A percentile compares a stretch with the other conserved stretches of the same genome.
Evolutionary conservation across 2,797 vertebrate species (phyloP).

Genomic region (Myotis findleyi): DNA sequence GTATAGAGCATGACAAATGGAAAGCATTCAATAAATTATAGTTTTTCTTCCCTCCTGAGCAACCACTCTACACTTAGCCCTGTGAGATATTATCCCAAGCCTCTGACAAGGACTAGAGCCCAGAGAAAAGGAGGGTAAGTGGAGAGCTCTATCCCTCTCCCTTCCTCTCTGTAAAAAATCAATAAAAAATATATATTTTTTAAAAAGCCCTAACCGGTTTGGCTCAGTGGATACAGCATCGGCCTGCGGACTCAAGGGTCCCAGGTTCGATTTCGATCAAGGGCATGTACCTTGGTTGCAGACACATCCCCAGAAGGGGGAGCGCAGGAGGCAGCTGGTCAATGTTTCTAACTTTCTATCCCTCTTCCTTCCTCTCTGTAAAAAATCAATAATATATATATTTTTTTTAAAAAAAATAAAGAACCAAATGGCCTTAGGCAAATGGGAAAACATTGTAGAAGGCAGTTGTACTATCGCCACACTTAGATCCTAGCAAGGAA

Average conservation of each 20-base stretch:
- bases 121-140: neutral
- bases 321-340: no score
- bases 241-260: no score
- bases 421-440: neutral
- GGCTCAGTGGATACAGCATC: no score
- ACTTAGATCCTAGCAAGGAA: neutral
- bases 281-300: no score
- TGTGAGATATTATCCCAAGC: neutral
- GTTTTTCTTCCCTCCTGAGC: constrained; percentile 19
- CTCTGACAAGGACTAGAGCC: neutral
- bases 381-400: no score
- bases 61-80: constrained; percentile 35
- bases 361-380: no score
- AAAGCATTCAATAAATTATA: constrained; percentile 61
- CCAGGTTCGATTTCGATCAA: no score
- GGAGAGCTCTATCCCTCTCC: neutral
- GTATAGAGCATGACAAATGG: constrained; percentile 27
- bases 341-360: no score
- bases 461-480: neutral
- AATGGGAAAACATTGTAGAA: neutral
- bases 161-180: no score
- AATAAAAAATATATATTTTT: no score
- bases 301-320: no score
- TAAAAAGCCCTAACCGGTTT: no score
- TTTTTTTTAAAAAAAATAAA: neutral